These are phyloP conservation scores for Cataglyphis altisquamis DNA, from an alignment of 2,888 invertebrate species.

Conservation along the genomic window DNA sequence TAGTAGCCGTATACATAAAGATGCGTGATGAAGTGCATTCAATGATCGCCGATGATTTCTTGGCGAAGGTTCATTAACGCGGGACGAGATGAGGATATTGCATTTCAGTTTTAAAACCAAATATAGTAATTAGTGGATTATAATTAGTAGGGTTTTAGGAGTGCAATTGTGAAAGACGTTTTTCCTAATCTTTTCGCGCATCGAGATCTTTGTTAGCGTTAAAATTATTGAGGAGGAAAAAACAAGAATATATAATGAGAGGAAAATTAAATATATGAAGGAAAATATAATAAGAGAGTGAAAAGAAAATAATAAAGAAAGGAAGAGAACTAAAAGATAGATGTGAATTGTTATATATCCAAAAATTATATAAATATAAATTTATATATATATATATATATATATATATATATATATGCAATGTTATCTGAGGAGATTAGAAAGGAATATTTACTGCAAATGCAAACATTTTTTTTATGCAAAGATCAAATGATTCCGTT, in stretches of 20 bases:
- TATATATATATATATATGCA: neutral
- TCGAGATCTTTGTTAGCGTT: neutral
- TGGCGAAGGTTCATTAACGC: neutral
- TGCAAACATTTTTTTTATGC: neutral
- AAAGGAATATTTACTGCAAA: neutral
- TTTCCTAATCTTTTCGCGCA: slow-evolving; percentile 18
- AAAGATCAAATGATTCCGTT: neutral
- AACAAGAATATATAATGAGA: neutral
- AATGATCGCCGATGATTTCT: slow-evolving; percentile 23
- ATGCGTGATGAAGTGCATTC: slow-evolving; percentile 53
- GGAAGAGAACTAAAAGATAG: neutral
- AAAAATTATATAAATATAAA: neutral
- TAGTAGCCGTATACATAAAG: slow-evolving; percentile 65
- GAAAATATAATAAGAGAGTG: neutral
- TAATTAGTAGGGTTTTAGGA: slow-evolving; percentile 59
- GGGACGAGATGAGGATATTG: neutral
- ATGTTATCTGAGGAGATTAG: neutral
- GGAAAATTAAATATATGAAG: neutral
- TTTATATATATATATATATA: neutral
- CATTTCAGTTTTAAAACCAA: slow-evolving; percentile 57
- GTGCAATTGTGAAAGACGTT: slow-evolving; percentile 44
- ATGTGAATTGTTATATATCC: neutral
- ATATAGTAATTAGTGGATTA: slow-evolving; percentile 47
- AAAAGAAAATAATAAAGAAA: too few species aligned
- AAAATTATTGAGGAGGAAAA: neutral